A percentile compares a stretch with the other conserved stretches of the same genome.
Conservation (phyloP, 2,797 vertebrate genomes). For the Karalla daura region DNA sequence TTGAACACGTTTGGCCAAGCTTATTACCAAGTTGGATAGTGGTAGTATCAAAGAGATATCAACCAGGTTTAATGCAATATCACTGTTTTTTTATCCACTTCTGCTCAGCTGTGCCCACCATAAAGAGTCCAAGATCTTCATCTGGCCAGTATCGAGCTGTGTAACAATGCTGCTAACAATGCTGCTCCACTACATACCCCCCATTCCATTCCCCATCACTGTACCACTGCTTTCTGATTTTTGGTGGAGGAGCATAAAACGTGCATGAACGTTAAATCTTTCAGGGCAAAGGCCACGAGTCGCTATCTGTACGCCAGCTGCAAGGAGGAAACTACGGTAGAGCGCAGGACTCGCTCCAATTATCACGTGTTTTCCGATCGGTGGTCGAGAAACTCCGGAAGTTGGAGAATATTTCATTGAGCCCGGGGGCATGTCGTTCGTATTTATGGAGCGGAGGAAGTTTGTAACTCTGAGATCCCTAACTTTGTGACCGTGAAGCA, state of each 20-base stretch:
- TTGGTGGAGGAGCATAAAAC: slow-evolving; percentile 7
- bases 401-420: slow-evolving; percentile 17
- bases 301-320: slow-evolving; percentile 28
- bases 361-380: slow-evolving; percentile 39
- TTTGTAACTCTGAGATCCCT: slow-evolving; percentile 5
- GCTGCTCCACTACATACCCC: not conserved
- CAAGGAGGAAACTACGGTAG: slow-evolving; percentile 14
- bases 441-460: slow-evolving; percentile 15
- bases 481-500: slow-evolving; percentile 39
- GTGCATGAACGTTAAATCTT: slow-evolving; percentile 3
- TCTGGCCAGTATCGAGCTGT: slow-evolving; percentile 1
- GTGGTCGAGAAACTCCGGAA: slow-evolving; percentile 8
- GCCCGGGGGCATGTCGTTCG: slow-evolving; percentile 32
- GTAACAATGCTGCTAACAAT: slow-evolving; percentile 9
- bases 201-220: not conserved
- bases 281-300: slow-evolving; percentile 7
- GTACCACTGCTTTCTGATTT: not conserved
- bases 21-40: too few relatives aligned
- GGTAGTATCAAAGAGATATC: not conserved
- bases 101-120: not conserved
- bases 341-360: slow-evolving; percentile 34
- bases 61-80: not conserved
- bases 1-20: too few relatives aligned
- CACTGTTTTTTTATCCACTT: slow-evolving; percentile 4
- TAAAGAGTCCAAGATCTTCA: too few relatives aligned